Evolutionary conservation across 1,140 invertebrate genomes (phyloP).

Genomic region (Trinorchestia longiramus): DNA sequence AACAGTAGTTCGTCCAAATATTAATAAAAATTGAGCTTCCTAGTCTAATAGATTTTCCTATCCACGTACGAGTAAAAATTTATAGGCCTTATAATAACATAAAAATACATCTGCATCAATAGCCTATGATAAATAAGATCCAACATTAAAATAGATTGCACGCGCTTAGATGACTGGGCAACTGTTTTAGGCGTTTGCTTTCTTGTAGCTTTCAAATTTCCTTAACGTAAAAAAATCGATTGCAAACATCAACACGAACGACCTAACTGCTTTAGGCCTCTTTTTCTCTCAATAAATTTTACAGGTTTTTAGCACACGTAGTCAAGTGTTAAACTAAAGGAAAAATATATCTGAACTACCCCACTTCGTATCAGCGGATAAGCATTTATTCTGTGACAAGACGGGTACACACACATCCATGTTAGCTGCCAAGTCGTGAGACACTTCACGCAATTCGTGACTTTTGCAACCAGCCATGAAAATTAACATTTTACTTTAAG

Average conservation of each 20-base stretch:
- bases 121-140: no score
- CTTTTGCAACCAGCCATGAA: background rate
- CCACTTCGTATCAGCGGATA: background rate
- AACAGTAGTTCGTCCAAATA: no score
- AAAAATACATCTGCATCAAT: no score
- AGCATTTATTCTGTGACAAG: background rate
- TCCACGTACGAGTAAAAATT: no score
- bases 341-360: background rate
- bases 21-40: no score
- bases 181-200: background rate
- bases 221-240: background rate
- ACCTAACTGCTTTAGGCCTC: background rate
- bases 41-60: no score
- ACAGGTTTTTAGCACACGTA: background rate
- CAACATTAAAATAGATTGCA: no score
- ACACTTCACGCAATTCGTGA: slow-evolving; percentile 6
- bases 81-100: no score
- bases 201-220: background rate
- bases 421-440: background rate
- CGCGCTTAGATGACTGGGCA: background rate
- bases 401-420: background rate
- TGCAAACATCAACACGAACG: background rate
- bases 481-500: slow-evolving; percentile 11
- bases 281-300: background rate
- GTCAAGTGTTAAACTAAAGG: background rate